phyloP scores from a whole-genome alignment of 2,888 invertebrate species.

The Halictus quadricinctus region DNA sequence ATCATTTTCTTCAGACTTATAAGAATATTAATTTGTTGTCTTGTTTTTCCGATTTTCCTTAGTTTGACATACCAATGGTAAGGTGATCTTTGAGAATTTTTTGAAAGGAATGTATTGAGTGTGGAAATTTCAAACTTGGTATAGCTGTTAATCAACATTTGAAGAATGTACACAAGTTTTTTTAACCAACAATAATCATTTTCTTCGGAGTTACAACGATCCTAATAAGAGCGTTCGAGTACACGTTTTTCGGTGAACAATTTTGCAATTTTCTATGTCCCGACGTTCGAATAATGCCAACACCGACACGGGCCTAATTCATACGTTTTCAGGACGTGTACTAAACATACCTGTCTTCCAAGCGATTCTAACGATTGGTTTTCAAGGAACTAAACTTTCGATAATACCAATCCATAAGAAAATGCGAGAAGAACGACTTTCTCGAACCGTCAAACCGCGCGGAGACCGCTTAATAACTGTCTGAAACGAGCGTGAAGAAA shows the following conservation, averaged over 20 bases:
- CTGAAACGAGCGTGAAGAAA: background rate
- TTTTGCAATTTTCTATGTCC: too few species aligned
- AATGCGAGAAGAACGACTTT: background rate
- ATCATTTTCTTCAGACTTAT: background rate
- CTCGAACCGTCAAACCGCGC: background rate
- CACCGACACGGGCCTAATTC: background rate
- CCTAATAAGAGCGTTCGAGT: too few species aligned
- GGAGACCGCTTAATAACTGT: background rate
- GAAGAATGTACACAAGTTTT: background rate
- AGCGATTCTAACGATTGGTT: background rate
- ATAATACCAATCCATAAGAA: background rate
- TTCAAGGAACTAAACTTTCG: background rate
- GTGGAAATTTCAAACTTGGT: background rate
- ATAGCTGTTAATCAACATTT: background rate
- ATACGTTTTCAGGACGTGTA: background rate
- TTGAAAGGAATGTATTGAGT: background rate
- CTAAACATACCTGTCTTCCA: background rate
- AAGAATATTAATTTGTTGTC: too few species aligned
- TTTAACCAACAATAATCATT: background rate
- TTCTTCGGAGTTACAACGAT: background rate
- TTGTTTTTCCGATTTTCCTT: too few species aligned
- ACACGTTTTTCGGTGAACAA: too few species aligned
- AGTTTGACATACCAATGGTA: background rate
- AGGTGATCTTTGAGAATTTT: background rate
- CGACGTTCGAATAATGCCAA: background rate